Evolutionary conservation across 2,797 vertebrate species (phyloP), one percentile per base, ranked within the genome.

Genomic region (Calcarius lapponicus): DNA sequence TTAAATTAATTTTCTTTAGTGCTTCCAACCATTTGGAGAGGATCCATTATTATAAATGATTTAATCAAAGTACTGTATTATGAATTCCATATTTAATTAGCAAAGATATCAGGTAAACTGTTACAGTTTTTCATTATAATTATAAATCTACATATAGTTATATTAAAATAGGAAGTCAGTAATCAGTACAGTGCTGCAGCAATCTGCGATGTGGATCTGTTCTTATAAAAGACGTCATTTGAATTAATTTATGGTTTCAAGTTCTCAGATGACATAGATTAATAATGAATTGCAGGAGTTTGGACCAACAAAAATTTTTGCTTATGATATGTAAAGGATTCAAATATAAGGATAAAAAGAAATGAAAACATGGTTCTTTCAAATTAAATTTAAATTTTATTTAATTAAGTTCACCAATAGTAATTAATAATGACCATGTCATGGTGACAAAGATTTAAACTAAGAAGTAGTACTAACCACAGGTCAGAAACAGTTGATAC

Each of bases 61-160:
- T 82, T 94, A 74, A 71, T 92, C 50, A 91, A 74, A 40, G 43
- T 53, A 58, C 61, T 80, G 2, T 54, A 48, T 85, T 91, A 81
- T 47, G 65, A 90, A 91, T 80, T 10, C n/a, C 57, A 32, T 89
- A 65, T 95, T 91, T 92, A 92, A 95, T 94, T 92, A 87, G 57
- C 34, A 53, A 92, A 82, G 34, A 42, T 89, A 82, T 38, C 61
- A 74, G 38, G 38, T 81, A 67, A 93, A 34, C 34, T 69, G 31
- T 69, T 86, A 57, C 0, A 80, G 17, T 86, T 62, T 74, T 92
- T 87, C 19, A 71, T 94, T 92, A 65, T 61, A 83, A 32, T 83
- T 91, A 51, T 61, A 81, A 87, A 86, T 58, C 67, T 76, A 53
- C 56, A 21, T 42, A 42, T 32, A 85, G 38, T 56, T 73, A 40